Conservation (phyloP, 1,140 invertebrate species). For the Drosophila rhopaloa region DNA sequence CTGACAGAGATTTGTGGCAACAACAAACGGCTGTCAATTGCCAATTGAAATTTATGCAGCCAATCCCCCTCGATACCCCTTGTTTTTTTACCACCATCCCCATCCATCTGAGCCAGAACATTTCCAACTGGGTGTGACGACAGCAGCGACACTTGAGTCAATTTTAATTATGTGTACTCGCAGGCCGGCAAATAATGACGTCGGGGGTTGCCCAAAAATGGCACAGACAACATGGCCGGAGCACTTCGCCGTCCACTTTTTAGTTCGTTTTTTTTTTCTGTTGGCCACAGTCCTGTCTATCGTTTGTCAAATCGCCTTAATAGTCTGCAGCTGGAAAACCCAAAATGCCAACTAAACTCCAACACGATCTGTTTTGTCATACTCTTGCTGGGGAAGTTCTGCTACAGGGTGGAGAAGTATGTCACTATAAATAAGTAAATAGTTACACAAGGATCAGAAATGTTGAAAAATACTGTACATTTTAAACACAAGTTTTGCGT, state of each 20-base stretch:
- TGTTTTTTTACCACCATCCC: neutral
- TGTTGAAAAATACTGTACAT: too few species aligned
- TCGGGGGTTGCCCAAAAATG: constrained; percentile 75
- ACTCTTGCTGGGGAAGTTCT: neutral
- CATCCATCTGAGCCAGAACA: constrained; percentile 34
- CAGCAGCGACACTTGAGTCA: constrained; percentile 71
- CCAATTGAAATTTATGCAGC: constrained; percentile 72
- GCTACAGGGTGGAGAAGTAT: neutral
- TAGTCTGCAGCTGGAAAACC: constrained; percentile 35
- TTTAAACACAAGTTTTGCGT: too few species aligned
- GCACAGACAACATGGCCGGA: constrained; percentile 53
- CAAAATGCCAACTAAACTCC: constrained; percentile 11
- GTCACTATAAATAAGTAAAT: neutral
- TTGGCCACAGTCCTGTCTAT: constrained; percentile 23
- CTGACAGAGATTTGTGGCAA: constrained; percentile 79
- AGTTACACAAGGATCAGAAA: too few species aligned
- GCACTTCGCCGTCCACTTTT: constrained; percentile 22
- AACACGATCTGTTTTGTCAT: constrained; percentile 44
- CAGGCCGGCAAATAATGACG: constrained; percentile 72
- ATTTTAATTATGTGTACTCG: constrained; percentile 79
- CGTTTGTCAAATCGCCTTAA: constrained; percentile 70
- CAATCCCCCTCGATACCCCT: neutral
- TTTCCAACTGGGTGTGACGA: constrained; percentile 75
- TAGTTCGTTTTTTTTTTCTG: constrained; percentile 1
- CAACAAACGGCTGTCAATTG: constrained; percentile 66